phyloP scores from a whole-genome alignment of 2,113 vertebrate species.

The Pionites leucogaster region DNA sequence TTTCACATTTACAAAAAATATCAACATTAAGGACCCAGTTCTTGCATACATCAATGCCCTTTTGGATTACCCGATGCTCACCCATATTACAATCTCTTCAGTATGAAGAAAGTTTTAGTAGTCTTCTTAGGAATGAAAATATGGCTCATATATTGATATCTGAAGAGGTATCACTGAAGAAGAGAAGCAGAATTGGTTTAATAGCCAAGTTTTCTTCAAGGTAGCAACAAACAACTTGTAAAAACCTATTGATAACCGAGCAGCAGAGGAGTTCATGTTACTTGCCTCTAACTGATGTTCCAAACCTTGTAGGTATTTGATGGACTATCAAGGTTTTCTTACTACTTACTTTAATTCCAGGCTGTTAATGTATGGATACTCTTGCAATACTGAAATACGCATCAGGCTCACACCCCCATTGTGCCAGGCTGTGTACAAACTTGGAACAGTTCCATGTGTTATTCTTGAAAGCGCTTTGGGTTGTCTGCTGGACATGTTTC shows the following conservation, averaged over 20 bases:
- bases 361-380: neutral
- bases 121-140: neutral
- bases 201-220: neutral
- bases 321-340: conserved; percentile 25
- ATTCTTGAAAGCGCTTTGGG: neutral
- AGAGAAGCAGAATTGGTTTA: neutral
- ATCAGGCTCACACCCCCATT: neutral
- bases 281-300: conserved; percentile 3
- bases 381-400: fast-evolving
- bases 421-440: neutral
- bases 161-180: neutral
- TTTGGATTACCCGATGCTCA: neutral
- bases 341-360: conserved; percentile 34
- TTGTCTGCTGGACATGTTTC: neutral
- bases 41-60: neutral
- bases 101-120: neutral
- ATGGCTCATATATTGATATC: neutral
- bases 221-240: neutral
- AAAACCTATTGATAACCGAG: conserved; percentile 15
- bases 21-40: neutral
- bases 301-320: neutral
- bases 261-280: neutral
- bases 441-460: neutral
- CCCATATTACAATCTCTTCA: neutral
- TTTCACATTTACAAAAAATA: neutral